Evolutionary conservation across 2,797 vertebrate species (phyloP).

Genomic region (Pantherophis alleghaniensis): DNA sequence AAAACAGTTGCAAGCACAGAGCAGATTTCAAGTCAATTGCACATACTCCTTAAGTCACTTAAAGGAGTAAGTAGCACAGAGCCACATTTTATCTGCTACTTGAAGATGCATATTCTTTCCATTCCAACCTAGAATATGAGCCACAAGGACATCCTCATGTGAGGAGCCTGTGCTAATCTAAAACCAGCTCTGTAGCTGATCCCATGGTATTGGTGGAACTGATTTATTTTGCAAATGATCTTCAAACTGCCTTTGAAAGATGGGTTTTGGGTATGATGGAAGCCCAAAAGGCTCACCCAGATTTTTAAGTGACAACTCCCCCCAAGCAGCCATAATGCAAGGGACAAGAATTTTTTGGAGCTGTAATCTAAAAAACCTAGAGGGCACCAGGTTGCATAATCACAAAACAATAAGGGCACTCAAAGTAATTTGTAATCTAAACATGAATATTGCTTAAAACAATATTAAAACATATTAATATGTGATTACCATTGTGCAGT

Average conservation of each 20-base stretch:
- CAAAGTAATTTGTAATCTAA: neutral
- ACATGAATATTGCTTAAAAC: neutral
- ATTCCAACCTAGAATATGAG: neutral
- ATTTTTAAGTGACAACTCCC: neutral
- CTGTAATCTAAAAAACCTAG: neutral
- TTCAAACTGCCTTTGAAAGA: neutral
- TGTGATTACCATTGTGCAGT: neutral
- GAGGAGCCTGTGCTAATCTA: neutral
- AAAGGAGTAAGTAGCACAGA: neutral
- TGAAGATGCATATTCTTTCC: neutral
- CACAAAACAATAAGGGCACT: neutral
- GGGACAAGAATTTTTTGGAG: neutral
- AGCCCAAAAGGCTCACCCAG: neutral
- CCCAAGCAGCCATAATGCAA: neutral
- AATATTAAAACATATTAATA: neutral
- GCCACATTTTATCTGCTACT: neutral
- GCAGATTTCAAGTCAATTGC: neutral
- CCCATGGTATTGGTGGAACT: neutral
- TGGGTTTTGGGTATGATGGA: neutral
- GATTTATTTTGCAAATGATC: neutral
- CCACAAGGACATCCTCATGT: neutral
- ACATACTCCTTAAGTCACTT: neutral
- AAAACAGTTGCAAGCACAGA: constrained; percentile 3
- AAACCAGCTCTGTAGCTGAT: neutral
- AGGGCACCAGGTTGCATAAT: neutral